These are phyloP conservation scores for Vesta saturnalis DNA, from an alignment of 2,888 invertebrate genomes.

Conservation along the genomic window DNA sequence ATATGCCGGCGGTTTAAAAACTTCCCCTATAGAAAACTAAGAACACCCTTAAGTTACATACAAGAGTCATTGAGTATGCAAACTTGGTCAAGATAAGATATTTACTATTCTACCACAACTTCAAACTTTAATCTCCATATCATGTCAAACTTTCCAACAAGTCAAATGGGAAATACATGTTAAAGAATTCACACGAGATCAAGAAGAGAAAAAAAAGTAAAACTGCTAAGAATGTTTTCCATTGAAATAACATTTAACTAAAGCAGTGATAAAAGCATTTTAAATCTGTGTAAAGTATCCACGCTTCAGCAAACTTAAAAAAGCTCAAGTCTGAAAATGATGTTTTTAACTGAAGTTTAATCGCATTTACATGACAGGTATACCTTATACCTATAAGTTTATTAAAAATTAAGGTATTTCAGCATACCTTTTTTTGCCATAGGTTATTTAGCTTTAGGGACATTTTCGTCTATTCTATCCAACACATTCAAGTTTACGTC, in stretches of 20 bases:
- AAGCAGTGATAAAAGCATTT: background rate
- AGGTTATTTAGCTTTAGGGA: too few relatives aligned
- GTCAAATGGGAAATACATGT: conserved; percentile 40
- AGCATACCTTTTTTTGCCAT: too few relatives aligned
- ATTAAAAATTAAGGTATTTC: too few relatives aligned
- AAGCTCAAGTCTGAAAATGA: too few relatives aligned
- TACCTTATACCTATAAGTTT: too few relatives aligned
- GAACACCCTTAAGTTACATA: background rate
- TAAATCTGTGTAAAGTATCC: too few relatives aligned
- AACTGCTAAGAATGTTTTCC: background rate
- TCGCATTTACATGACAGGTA: too few relatives aligned
- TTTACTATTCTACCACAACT: conserved; percentile 37
- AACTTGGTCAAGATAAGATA: conserved; percentile 39
- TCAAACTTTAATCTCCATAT: conserved; percentile 31
- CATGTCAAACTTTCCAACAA: conserved; percentile 35
- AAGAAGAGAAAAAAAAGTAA: conserved; percentile 12
- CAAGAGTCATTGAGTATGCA: conserved; percentile 36
- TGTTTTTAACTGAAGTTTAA: too few relatives aligned
- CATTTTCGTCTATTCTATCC: too few relatives aligned
- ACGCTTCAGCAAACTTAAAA: too few relatives aligned
- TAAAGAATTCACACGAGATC: conserved; percentile 19
- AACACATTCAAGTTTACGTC: too few relatives aligned
- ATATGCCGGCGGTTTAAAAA: background rate
- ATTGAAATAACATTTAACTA: background rate
- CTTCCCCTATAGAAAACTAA: background rate